phyloP scores from a whole-genome alignment of 2,797 vertebrate genomes.

The Poliocrania exsul region DNA sequence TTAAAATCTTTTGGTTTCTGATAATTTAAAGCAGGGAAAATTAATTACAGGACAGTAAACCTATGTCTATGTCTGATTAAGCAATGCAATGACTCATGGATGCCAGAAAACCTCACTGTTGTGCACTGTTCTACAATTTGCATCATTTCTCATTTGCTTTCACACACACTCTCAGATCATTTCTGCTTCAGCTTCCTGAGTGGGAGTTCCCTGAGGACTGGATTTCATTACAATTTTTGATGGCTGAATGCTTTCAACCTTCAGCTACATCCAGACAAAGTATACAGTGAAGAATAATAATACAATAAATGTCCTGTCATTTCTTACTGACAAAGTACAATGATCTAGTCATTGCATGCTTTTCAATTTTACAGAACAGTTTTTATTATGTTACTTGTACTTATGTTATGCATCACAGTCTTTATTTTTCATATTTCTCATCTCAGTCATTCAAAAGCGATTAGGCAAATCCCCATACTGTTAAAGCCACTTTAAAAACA shows the following conservation, averaged over 20 bases:
- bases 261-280: background rate
- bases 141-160: constrained; percentile 2
- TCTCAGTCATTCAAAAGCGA: background rate
- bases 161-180: background rate
- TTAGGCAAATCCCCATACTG: background rate
- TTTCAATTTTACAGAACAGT: background rate
- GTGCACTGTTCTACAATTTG: background rate
- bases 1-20: background rate
- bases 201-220: constrained; percentile 1
- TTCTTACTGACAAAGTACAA: background rate
- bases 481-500: constrained; percentile 11
- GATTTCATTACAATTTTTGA: constrained; percentile 13
- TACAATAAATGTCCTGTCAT: background rate
- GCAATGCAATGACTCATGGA: background rate
- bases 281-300: background rate
- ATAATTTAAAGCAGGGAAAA: background rate
- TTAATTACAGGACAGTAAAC: background rate
- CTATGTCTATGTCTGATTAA: background rate
- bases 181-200: constrained; percentile 27
- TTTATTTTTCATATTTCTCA: background rate
- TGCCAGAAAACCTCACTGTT: background rate
- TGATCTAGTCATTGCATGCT: background rate
- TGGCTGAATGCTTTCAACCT: constrained; percentile 43
- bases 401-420: background rate
- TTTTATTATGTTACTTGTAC: background rate